Percentiles rank a stretch among this genome's conserved stretches.
Conservation (phyloP, 2,797 vertebrate species). For the Pangasius larnaudii region DNA sequence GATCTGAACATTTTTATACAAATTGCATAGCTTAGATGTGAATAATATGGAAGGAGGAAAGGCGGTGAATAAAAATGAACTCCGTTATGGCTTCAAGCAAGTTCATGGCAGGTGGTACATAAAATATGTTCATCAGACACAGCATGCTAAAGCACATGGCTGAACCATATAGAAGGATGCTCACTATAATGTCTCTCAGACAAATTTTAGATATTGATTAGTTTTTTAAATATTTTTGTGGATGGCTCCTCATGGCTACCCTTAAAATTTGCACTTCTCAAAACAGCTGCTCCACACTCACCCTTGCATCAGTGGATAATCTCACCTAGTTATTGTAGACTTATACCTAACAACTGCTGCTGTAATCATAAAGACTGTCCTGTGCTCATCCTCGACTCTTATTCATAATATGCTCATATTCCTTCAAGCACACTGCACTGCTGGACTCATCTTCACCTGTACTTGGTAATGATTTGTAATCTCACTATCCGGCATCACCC, state of each 20-base stretch:
- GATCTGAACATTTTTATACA: not conserved
- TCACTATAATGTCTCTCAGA: not conserved
- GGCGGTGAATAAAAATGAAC: slow-evolving; percentile 30
- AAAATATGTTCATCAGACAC: slow-evolving; percentile 24
- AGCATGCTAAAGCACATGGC: slow-evolving; percentile 30
- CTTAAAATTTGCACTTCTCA: not conserved
- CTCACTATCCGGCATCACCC: too few relatives aligned
- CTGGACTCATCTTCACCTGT: not conserved
- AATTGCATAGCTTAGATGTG: slow-evolving; percentile 7
- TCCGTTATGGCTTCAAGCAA: slow-evolving; percentile 5
- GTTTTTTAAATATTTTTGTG: not conserved
- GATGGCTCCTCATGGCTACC: not conserved
- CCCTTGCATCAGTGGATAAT: not conserved
- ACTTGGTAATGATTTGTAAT: not conserved
- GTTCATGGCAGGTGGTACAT: not conserved
- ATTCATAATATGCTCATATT: not conserved
- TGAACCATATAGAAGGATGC: not conserved
- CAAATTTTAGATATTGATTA: not conserved
- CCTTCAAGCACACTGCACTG: not conserved
- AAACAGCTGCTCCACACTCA: not conserved
- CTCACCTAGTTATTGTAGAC: not conserved
- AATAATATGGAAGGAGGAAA: not conserved
- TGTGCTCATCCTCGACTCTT: not conserved
- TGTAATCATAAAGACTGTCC: not conserved
- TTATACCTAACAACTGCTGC: not conserved